These are phyloP conservation scores for Artibeus jamaicensis DNA, from an alignment of 2,797 vertebrate species.

Conservation along the genomic window DNA sequence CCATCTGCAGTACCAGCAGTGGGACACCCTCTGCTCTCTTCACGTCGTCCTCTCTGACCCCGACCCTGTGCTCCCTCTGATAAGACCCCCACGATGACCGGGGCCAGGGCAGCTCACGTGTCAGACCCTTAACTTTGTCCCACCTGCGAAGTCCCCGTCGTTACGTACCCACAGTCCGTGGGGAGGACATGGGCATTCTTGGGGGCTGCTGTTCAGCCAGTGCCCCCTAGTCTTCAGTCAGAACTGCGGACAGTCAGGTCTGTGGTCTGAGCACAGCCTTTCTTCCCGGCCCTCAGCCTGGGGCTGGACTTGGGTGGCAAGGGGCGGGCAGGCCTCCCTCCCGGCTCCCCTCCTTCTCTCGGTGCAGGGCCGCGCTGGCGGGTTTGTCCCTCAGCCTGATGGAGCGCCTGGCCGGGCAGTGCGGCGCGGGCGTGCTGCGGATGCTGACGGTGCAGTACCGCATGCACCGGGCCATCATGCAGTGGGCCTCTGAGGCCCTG, in stretches of 20 bases:
- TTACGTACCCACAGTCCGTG: accelerated
- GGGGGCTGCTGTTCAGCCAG: not conserved
- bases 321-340: no score
- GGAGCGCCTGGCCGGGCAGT: slow-evolving; percentile 89
- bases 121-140: accelerated
- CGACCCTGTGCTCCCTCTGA: not conserved
- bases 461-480: slow-evolving; percentile 94
- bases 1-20: not conserved
- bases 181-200: accelerated
- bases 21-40: not conserved
- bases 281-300: accelerated
- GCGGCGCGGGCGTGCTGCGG: slow-evolving; percentile 82
- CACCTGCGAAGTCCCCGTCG: not conserved
- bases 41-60: not conserved
- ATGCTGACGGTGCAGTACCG: slow-evolving; percentile 96
- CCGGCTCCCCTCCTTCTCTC: accelerated
- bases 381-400: slow-evolving; percentile 94
- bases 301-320: accelerated
- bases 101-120: not conserved
- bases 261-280: not conserved
- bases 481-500: slow-evolving; percentile 93
- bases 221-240: accelerated
- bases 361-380: slow-evolving; percentile 88
- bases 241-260: accelerated
- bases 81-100: accelerated